Conservation (phyloP, 2,888 invertebrate species). For the Agriopis leucophaearia region DNA sequence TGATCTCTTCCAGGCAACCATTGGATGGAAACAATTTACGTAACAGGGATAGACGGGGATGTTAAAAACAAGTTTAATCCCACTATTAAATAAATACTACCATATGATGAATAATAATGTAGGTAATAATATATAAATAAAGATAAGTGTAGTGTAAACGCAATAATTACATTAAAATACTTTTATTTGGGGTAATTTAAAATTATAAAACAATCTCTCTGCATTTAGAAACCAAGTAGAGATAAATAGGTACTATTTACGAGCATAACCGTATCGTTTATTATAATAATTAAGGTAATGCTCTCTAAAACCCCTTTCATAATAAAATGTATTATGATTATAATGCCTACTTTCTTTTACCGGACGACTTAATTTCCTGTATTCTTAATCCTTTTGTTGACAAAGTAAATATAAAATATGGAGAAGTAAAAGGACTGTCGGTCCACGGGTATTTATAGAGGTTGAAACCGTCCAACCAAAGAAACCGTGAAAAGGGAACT, state of each 20-base stretch:
- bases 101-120: no score
- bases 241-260: neutral
- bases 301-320: slow-evolving; percentile 4
- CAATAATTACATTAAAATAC: no score
- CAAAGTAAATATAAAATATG: slow-evolving; percentile 30
- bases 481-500: slow-evolving; percentile 29
- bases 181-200: no score
- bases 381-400: slow-evolving; percentile 29
- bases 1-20: no score
- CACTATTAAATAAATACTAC: no score
- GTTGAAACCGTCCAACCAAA: slow-evolving; percentile 25
- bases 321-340: slow-evolving; percentile 6
- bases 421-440: slow-evolving; percentile 25
- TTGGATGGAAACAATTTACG: no score
- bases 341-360: slow-evolving; percentile 14
- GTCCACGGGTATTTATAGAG: slow-evolving; percentile 28
- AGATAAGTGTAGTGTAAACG: no score
- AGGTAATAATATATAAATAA: no score
- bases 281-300: slow-evolving; percentile 4
- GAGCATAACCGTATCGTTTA: neutral
- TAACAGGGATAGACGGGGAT: no score
- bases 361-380: slow-evolving; percentile 22
- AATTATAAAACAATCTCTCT: no score
- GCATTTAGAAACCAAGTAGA: no score
- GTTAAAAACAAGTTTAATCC: no score